phyloP scores from a whole-genome alignment of 2,113 vertebrate genomes.

The Thinocorus orbignyianus region DNA sequence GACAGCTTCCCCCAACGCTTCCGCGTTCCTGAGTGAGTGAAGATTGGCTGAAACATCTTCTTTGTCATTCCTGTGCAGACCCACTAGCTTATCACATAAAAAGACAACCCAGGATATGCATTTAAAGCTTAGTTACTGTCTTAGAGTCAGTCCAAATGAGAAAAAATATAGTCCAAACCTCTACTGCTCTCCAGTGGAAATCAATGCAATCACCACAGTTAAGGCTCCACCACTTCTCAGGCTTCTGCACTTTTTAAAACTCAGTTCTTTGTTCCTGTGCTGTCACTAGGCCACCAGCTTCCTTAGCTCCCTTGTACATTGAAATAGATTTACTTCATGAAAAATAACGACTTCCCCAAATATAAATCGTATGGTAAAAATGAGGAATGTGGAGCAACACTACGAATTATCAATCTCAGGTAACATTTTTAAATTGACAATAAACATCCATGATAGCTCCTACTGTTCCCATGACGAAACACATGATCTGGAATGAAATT shows the following conservation, averaged over 20 bases:
- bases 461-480: background rate
- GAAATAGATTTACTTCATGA: background rate
- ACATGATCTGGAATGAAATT: background rate
- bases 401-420: background rate
- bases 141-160: background rate
- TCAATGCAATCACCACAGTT: background rate
- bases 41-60: background rate
- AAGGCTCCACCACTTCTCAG: background rate
- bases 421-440: background rate
- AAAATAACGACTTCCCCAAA: background rate
- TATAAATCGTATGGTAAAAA: background rate
- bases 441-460: background rate
- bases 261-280: background rate
- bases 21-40: background rate
- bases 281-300: rapidly evolving
- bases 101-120: background rate
- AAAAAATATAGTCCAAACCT: background rate
- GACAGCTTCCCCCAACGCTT: background rate
- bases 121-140: background rate
- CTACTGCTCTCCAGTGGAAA: slow-evolving; percentile 55
- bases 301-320: rapidly evolving
- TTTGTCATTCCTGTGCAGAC: background rate
- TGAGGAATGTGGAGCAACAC: background rate
- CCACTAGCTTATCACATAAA: background rate
- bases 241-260: background rate